These are phyloP conservation scores for Aromia moschata DNA, from an alignment of 2,888 invertebrate genomes.

Conservation along the genomic window DNA sequence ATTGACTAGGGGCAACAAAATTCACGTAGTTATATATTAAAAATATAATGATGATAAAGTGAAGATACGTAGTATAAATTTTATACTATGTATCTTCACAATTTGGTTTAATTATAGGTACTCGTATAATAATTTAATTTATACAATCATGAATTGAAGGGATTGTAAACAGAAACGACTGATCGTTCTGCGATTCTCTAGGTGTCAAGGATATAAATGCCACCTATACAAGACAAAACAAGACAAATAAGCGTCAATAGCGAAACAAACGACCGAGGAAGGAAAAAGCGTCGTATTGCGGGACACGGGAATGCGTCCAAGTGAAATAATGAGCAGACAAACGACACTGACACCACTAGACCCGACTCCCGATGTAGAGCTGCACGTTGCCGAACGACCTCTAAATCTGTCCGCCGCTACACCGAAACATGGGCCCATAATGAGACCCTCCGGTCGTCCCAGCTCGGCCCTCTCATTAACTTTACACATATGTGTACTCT, in stretches of 20 bases:
- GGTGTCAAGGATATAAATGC: no score
- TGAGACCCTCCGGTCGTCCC: conserved; percentile 48
- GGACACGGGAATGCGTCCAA: conserved; percentile 31
- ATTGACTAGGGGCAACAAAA: no score
- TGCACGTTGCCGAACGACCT: conserved; percentile 42
- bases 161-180: no score
- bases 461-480: conserved; percentile 49
- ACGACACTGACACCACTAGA: conserved; percentile 42
- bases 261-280: conserved; percentile 3
- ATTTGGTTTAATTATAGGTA: no score
- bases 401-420: conserved; percentile 55
- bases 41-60: no score
- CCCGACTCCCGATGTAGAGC: conserved; percentile 21
- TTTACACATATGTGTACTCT: conserved; percentile 42
- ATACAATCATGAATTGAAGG: no score
- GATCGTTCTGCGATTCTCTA: no score
- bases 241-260: neutral
- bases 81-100: no score
- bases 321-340: conserved; percentile 46
- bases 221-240: neutral
- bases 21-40: no score
- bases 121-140: no score
- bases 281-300: conserved; percentile 13
- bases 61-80: no score
- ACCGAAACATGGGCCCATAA: conserved; percentile 54